Percentiles rank a stretch among this genome's conserved stretches.
Evolutionary conservation across 2,797 vertebrate species (phyloP).

Genomic region (Melanotaenia parkinsoni): DNA sequence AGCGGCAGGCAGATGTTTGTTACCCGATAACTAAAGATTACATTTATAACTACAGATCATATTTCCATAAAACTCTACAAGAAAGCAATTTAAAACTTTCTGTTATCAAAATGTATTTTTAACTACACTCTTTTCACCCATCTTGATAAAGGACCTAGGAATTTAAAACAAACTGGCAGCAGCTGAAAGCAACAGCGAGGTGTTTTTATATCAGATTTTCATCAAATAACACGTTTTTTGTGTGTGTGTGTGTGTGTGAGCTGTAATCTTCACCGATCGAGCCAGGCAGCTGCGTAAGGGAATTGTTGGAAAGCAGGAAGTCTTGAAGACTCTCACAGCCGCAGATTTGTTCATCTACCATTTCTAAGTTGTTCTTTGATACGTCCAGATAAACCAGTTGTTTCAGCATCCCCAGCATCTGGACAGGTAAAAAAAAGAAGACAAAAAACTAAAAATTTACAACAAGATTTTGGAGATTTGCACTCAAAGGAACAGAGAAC

Average conservation of each 20-base stretch:
- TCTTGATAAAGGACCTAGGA: neutral
- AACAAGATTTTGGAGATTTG: neutral
- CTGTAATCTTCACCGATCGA: constrained; percentile 86
- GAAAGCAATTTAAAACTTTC: neutral
- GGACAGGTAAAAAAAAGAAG: constrained; percentile 9
- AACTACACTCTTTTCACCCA: neutral
- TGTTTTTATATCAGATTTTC: constrained; percentile 32
- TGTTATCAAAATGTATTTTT: constrained; percentile 1
- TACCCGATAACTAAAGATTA: no score
- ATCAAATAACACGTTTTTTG: neutral
- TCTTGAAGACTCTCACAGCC: constrained; percentile 96
- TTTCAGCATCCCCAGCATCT: constrained; percentile 95
- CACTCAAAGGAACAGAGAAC: neutral
- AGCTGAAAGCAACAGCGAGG: constrained; percentile 8
- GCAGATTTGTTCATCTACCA: constrained; percentile 94
- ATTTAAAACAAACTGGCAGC: neutral
- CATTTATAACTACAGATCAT: no score
- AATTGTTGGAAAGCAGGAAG: constrained; percentile 93
- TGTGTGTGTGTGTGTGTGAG: constrained; percentile 6
- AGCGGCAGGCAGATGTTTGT: no score
- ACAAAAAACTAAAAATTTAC: neutral
- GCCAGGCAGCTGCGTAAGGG: constrained; percentile 93
- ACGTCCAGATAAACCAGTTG: constrained; percentile 94
- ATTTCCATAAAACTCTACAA: neutral
- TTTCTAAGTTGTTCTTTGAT: constrained; percentile 97